Evolutionary conservation across 1,140 invertebrate genomes (phyloP).

Genomic region (Nymphalis io): DNA sequence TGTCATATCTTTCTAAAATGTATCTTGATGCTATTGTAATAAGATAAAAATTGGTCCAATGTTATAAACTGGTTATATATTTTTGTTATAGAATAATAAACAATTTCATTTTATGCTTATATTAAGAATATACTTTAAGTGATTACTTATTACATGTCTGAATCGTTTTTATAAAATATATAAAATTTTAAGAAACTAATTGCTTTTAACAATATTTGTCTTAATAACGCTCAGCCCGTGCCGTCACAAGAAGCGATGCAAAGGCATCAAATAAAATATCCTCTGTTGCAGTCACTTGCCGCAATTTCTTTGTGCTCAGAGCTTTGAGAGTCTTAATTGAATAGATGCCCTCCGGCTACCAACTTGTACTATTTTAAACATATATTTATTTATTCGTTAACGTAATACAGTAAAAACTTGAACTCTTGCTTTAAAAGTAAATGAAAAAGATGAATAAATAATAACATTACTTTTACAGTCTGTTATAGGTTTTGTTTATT

Average conservation of each 20-base stretch:
- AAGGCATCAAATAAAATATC: constrained; percentile 17
- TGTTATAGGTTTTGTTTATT: too few relatives aligned
- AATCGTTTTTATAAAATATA: not conserved
- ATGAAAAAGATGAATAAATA: not conserved
- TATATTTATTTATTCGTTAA: not conserved
- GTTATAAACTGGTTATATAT: too few relatives aligned
- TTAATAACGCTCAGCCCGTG: not conserved
- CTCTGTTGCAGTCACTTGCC: constrained; percentile 12
- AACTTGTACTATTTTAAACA: constrained; percentile 2
- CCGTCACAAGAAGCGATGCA: constrained; percentile 3
- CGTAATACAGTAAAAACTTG: not conserved
- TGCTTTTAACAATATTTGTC: not conserved
- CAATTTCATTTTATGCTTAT: too few relatives aligned
- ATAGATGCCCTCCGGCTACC: constrained; percentile 17
- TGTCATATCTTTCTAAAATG: too few relatives aligned
- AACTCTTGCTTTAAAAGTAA: not conserved
- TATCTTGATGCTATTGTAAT: too few relatives aligned
- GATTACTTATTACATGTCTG: too few relatives aligned
- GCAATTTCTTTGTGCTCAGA: constrained; percentile 19
- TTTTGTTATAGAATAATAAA: too few relatives aligned
- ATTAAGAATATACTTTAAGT: too few relatives aligned
- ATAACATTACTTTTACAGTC: too few relatives aligned
- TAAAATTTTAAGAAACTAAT: not conserved
- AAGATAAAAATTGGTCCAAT: too few relatives aligned
- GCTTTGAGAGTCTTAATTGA: constrained; percentile 23